phyloP scores from a whole-genome alignment of 2,797 vertebrate genomes.

The Accipiter fasciatus region DNA sequence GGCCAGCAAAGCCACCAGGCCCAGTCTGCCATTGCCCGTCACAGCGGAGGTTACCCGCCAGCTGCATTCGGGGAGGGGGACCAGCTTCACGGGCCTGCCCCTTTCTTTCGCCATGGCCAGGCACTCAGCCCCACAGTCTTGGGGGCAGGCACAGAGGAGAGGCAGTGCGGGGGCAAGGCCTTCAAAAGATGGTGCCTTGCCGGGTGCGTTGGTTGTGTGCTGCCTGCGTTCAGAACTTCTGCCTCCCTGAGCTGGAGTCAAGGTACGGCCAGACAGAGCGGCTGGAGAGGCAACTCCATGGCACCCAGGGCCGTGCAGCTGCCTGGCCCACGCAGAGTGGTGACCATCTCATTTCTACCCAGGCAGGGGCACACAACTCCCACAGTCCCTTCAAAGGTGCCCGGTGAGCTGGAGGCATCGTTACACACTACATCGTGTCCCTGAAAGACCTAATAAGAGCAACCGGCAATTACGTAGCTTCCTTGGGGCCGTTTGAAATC shows the following conservation, averaged over 20 bases:
- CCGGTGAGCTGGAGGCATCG: neutral
- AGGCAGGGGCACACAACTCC: neutral
- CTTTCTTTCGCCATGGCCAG: neutral
- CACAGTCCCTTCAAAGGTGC: neutral
- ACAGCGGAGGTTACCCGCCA: rapidly evolving
- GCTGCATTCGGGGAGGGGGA: neutral
- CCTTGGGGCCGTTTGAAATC: neutral
- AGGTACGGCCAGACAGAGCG: neutral
- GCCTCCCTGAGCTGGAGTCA: neutral
- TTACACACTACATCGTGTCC: neutral
- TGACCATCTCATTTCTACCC: neutral
- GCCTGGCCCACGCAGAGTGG: neutral
- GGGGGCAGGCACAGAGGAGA: neutral
- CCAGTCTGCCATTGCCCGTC: neutral
- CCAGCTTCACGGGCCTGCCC: neutral
- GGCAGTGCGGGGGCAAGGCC: neutral
- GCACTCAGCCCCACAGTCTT: neutral
- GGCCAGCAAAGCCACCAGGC: neutral
- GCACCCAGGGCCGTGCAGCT: neutral
- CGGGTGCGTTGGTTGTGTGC: neutral
- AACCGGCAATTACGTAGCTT: neutral
- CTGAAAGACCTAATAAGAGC: neutral
- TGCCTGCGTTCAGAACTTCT: neutral
- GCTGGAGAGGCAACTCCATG: neutral
- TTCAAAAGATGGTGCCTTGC: rapidly evolving